Percentiles rank a stretch among this genome's conserved stretches.
Evolutionary conservation across 35 echinoderm and acorn worm genomes (phyloP).

Genomic region (Apostichopus parvimensis): DNA sequence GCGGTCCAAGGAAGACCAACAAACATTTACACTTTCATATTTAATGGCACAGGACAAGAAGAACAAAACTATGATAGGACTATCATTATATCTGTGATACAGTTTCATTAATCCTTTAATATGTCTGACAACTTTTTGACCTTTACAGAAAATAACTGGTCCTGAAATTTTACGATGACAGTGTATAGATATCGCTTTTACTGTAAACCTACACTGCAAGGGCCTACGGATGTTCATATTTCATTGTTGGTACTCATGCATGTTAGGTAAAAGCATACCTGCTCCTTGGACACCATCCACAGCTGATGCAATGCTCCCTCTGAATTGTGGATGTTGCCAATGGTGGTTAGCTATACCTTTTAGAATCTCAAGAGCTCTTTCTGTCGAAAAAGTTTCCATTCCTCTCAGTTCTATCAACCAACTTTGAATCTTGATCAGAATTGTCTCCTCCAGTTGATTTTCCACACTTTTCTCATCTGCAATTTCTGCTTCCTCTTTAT

Average conservation of each 20-base stretch:
- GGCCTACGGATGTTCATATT: background rate
- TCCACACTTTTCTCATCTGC: constrained; percentile 7
- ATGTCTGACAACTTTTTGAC: too few relatives aligned
- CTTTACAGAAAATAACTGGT: too few relatives aligned
- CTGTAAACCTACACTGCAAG: too few relatives aligned
- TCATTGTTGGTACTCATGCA: too few relatives aligned
- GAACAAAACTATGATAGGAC: too few relatives aligned
- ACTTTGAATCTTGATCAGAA: background rate
- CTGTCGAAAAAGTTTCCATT: constrained; percentile 36
- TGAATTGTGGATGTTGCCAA: constrained; percentile 35
- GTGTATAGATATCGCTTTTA: too few relatives aligned
- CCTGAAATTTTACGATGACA: too few relatives aligned
- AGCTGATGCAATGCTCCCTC: constrained; percentile 21
- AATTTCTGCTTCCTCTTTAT: background rate
- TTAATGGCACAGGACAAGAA: too few relatives aligned
- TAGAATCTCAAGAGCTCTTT: constrained; percentile 30
- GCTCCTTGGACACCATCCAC: constrained; percentile 25
- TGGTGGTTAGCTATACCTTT: constrained; percentile 40
- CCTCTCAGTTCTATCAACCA: constrained; percentile 30
- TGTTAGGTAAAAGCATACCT: constrained; percentile 12
- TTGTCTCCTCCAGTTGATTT: background rate
- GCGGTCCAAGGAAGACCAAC: too few relatives aligned
- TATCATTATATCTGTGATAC: too few relatives aligned
- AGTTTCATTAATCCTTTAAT: too few relatives aligned
- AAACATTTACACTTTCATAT: too few relatives aligned